phyloP scores from a whole-genome alignment of 1,140 invertebrate species.

The Drosophila lini region DNA sequence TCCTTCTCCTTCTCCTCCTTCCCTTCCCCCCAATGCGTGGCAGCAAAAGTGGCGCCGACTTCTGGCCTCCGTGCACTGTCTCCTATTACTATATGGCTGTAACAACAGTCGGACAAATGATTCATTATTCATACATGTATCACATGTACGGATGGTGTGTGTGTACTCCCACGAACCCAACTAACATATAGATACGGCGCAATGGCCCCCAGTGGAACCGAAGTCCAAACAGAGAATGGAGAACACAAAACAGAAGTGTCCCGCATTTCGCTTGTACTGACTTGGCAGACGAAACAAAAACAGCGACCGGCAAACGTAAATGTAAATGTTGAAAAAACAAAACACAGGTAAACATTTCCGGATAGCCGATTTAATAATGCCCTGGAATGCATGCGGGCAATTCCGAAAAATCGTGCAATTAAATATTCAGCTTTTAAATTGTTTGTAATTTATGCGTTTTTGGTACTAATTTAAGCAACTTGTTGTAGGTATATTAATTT shows the following conservation, averaged over 20 bases:
- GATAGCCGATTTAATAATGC: slow-evolving; percentile 21
- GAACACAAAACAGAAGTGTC: slow-evolving; percentile 35
- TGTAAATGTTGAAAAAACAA: slow-evolving; percentile 23
- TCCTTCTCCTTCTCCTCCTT: background rate
- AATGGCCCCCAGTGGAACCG: slow-evolving; percentile 67
- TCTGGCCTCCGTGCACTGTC: slow-evolving; percentile 60
- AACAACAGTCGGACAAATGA: slow-evolving; percentile 67
- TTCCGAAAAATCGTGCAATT: slow-evolving; percentile 3
- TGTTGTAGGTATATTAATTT: background rate
- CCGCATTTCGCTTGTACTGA: slow-evolving; percentile 35
- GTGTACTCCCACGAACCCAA: slow-evolving; percentile 12
- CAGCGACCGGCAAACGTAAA: slow-evolving; percentile 39
- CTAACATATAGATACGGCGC: slow-evolving; percentile 16
- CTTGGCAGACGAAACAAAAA: slow-evolving; percentile 53
- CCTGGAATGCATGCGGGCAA: slow-evolving; percentile 3
- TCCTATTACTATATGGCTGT: slow-evolving; percentile 49
- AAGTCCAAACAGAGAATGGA: slow-evolving; percentile 37
- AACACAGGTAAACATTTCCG: slow-evolving; percentile 20
- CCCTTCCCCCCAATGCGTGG: slow-evolving; percentile 48
- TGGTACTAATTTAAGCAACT: background rate
- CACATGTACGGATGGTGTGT: slow-evolving; percentile 9
- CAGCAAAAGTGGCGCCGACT: slow-evolving; percentile 47
- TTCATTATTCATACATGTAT: slow-evolving; percentile 75
- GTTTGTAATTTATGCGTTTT: background rate
- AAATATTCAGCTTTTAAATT: slow-evolving; percentile 2